Conservation (phyloP, 37 sponge, comb jelly and placozoan species). For the Cliona cf. orientalis region DNA sequence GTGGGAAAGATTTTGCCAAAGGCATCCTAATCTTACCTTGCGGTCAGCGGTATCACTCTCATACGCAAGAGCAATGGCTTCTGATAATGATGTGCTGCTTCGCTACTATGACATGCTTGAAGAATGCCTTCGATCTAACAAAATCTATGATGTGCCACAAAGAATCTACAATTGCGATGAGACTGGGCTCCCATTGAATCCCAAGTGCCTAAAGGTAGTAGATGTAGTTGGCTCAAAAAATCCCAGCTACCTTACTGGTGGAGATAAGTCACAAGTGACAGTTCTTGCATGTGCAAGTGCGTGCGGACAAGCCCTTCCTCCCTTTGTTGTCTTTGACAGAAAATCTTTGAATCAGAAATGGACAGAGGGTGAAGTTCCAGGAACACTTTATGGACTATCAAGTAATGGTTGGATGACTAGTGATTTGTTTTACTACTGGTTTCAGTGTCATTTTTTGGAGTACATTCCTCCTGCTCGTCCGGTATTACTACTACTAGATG, state of each 20-base stretch:
- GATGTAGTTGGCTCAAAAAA: background rate
- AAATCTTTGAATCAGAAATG: constrained; percentile 1
- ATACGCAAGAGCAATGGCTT: too few species aligned
- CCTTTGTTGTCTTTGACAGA: background rate
- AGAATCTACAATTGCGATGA: constrained; percentile 10
- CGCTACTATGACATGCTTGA: constrained; percentile 4
- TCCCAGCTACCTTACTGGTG: background rate
- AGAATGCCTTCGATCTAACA: background rate
- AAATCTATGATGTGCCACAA: constrained; percentile 1
- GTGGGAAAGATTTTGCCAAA: constrained; percentile 5
- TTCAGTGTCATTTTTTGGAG: constrained; percentile 10
- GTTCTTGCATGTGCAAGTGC: constrained; percentile 12
- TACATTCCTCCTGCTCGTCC: too few species aligned
- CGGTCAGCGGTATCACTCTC: background rate
- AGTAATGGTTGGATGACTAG: constrained; percentile 6
- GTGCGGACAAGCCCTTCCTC: background rate
- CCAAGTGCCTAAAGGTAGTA: constrained; percentile 2
- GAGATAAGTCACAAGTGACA: background rate
- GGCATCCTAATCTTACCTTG: background rate
- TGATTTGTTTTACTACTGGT: background rate
- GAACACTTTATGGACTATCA: constrained; percentile 5
- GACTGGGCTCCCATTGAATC: constrained; percentile 4
- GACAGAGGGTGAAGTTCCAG: constrained; percentile 5
- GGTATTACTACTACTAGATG: background rate
- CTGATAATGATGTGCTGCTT: background rate